phyloP scores from a whole-genome alignment of 2,113 vertebrate genomes.

The Condylura cristata region DNA sequence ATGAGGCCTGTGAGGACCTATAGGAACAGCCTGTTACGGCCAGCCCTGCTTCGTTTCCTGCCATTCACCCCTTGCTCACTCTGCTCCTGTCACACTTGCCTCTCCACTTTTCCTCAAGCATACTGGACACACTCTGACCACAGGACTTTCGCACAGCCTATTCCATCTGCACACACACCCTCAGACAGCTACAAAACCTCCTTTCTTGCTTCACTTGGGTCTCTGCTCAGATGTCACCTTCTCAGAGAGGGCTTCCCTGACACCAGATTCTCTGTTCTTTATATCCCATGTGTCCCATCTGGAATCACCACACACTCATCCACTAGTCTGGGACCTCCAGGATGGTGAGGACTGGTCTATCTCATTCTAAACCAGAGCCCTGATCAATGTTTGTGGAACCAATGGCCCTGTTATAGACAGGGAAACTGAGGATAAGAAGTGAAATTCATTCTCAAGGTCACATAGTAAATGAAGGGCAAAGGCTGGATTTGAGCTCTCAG shows the following conservation, averaged over 20 bases:
- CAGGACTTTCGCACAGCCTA: not conserved
- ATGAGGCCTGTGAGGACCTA: not conserved
- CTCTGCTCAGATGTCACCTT: no score
- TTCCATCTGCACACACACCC: not conserved
- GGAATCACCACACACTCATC: not conserved
- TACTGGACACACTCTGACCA: not conserved
- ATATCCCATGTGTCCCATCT: not conserved
- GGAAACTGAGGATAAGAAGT: not conserved
- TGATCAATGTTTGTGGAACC: not conserved
- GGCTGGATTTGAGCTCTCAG: not conserved
- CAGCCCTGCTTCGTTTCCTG: not conserved
- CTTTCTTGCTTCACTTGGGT: not conserved
- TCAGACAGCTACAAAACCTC: not conserved
- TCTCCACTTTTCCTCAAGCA: not conserved
- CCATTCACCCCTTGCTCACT: not conserved
- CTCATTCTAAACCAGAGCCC: not conserved
- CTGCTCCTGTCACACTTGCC: not conserved
- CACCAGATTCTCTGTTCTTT: slow-evolving; percentile 24
- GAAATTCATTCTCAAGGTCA: not conserved
- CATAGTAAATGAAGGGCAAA: not conserved
- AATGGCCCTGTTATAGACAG: not conserved
- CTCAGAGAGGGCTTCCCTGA: no score
- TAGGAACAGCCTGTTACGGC: not conserved
- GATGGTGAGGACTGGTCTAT: not conserved
- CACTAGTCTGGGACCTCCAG: not conserved